A percentile compares a stretch with the other conserved stretches of the same genome.
These are phyloP conservation scores for Helleia helle DNA, from an alignment of 2,888 invertebrate species.

Conservation along the genomic window DNA sequence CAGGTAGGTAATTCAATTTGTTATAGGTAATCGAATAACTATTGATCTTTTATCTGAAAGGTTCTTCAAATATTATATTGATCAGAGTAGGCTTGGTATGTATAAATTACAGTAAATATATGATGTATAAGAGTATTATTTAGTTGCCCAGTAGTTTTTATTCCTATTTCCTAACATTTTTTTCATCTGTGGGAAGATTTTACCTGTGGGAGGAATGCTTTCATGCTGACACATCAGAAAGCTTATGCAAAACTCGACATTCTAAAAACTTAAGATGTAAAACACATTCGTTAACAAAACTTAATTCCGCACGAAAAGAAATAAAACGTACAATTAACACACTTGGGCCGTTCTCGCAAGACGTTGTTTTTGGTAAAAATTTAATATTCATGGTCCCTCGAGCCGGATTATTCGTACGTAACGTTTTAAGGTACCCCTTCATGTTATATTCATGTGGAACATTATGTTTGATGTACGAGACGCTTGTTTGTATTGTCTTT, in stretches of 20 bases:
- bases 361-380: too few species aligned
- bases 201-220: too few species aligned
- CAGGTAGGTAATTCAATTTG: conserved; percentile 78
- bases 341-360: background rate
- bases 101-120: too few species aligned
- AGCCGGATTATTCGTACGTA: conserved; percentile 12
- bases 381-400: background rate
- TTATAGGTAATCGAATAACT: background rate
- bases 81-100: too few species aligned
- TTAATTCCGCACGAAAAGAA: background rate
- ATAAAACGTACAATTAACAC: background rate
- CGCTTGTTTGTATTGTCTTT: background rate
- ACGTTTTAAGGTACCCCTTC: conserved; percentile 15
- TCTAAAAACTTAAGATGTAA: too few species aligned
- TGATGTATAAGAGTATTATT: too few species aligned
- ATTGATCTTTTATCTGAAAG: background rate
- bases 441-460: conserved; percentile 21
- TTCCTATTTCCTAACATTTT: too few species aligned
- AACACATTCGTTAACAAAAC: background rate
- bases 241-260: too few species aligned
- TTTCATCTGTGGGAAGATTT: too few species aligned
- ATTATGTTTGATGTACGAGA: background rate
- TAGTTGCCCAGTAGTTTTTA: too few species aligned
- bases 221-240: too few species aligned
- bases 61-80: too few species aligned